Conservation (phyloP, 1,140 invertebrate genomes). For the Meteorus sp. region DNA sequence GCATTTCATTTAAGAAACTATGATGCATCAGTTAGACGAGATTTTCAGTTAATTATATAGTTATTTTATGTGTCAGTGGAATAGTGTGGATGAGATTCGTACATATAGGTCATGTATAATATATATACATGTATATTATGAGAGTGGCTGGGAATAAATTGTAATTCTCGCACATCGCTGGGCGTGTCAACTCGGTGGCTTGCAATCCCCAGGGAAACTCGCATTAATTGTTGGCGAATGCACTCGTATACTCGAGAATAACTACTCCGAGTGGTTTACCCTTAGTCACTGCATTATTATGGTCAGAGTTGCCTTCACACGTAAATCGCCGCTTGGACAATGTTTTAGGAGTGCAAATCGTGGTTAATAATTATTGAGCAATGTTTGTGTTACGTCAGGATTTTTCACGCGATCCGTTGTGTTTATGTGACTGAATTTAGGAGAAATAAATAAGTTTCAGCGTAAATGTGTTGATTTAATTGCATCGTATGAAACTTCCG, state of each 20-base stretch:
- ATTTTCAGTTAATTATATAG: constrained; percentile 14
- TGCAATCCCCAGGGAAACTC: constrained; percentile 15
- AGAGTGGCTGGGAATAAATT: constrained; percentile 2
- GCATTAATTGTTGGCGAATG: constrained; percentile 10
- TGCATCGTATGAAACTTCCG: too few relatives aligned
- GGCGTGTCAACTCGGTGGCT: constrained; percentile 16
- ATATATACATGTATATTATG: constrained; percentile 5
- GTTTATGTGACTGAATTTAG: too few relatives aligned
- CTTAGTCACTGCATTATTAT: constrained; percentile 30
- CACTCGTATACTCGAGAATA: constrained; percentile 8
- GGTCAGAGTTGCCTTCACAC: constrained; percentile 30
- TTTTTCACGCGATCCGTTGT: too few relatives aligned
- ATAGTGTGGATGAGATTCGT: too few relatives aligned
- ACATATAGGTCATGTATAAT: too few relatives aligned
- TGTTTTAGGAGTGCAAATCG: constrained; percentile 7
- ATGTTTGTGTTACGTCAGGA: too few relatives aligned
- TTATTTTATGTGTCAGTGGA: constrained; percentile 11
- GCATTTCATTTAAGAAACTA: neutral
- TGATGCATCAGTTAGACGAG: neutral
- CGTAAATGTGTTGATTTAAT: too few relatives aligned
- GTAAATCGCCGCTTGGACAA: too few relatives aligned
- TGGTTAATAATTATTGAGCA: neutral
- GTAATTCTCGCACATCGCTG: constrained; percentile 13
- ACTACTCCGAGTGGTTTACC: constrained; percentile 14
- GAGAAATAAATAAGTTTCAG: too few relatives aligned